Evolutionary conservation across 2,797 vertebrate species (phyloP).

Genomic region (Delichon dasypus): DNA sequence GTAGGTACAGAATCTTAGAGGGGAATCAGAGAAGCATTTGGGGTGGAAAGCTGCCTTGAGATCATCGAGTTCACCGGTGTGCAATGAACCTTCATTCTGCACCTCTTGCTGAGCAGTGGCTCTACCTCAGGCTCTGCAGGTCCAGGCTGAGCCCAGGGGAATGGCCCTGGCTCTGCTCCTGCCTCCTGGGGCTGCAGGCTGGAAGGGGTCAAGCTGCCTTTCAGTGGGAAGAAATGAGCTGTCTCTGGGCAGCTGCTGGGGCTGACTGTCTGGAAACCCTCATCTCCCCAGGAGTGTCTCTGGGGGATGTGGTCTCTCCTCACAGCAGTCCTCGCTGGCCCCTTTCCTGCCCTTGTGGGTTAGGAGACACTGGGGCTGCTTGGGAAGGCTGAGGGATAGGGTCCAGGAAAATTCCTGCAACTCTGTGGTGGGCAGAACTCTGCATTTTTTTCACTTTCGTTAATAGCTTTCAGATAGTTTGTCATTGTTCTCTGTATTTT

Average conservation of each 20-base stretch:
- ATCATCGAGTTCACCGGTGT: fast-evolving
- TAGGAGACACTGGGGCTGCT: background rate
- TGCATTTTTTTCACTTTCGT: background rate
- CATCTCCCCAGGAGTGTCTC: background rate
- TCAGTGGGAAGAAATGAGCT: background rate
- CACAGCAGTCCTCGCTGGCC: background rate
- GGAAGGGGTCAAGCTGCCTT: background rate
- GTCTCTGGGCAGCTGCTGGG: background rate
- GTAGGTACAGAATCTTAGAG: fast-evolving
- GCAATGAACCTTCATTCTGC: background rate
- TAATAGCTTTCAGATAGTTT: background rate
- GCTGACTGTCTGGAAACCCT: background rate
- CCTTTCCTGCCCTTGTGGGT: background rate
- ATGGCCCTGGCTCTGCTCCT: background rate
- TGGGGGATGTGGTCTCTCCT: background rate
- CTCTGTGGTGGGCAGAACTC: background rate
- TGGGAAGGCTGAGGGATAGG: fast-evolving
- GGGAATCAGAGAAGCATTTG: background rate
- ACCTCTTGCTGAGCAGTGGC: background rate
- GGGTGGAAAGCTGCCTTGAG: background rate
- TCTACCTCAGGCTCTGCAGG: background rate
- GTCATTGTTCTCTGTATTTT: background rate
- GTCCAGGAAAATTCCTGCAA: background rate
- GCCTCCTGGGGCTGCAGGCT: background rate
- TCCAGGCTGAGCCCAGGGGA: background rate